phyloP scores from a whole-genome alignment of 2,888 invertebrate genomes.

The Trissoscelio sp. region DNA sequence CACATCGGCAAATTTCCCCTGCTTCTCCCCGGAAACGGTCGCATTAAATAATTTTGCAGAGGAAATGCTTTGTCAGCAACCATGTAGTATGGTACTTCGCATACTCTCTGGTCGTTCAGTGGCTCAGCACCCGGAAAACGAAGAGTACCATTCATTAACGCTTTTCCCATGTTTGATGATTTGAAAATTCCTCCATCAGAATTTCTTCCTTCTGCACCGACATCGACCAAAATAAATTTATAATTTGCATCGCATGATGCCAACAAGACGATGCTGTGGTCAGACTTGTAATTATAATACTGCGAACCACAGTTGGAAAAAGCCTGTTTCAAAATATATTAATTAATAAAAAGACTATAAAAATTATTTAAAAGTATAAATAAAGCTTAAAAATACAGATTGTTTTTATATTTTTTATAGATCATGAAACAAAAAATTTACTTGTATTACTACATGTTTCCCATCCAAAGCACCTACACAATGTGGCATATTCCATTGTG shows the following conservation, averaged over 20 bases:
- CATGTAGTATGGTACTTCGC: background rate
- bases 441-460: background rate
- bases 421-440: constrained; percentile 1
- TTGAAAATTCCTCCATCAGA: constrained; percentile 5
- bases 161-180: background rate
- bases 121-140: background rate
- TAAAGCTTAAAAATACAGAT: background rate
- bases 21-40: too few species aligned
- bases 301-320: background rate
- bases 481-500: background rate
- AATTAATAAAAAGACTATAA: background rate
- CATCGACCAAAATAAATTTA: too few species aligned
- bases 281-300: background rate
- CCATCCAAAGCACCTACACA: background rate
- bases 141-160: background rate
- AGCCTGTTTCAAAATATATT: background rate
- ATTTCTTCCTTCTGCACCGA: constrained; percentile 5
- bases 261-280: too few species aligned
- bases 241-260: too few species aligned
- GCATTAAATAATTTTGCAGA: too few species aligned
- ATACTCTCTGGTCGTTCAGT: background rate
- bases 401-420: too few species aligned
- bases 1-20: too few species aligned
- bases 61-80: too few species aligned
- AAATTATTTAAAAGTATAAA: background rate